Conservation (phyloP, 2,888 invertebrate genomes). For the Fragum whitleyi region DNA sequence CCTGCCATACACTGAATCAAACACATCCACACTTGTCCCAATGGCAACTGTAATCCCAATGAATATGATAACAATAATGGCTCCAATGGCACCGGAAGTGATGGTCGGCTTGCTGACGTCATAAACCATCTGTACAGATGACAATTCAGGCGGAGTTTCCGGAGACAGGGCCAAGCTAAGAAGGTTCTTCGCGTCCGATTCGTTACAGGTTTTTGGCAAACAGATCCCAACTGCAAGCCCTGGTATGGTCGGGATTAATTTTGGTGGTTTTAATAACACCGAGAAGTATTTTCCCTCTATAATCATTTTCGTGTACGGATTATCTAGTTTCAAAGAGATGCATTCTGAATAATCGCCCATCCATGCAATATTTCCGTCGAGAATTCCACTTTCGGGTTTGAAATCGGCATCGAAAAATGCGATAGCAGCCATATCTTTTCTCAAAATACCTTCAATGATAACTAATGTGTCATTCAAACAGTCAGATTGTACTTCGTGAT, state of each 20-base stretch:
- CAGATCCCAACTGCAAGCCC: constrained; percentile 39
- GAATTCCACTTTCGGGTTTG: constrained; percentile 42
- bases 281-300: constrained; percentile 49
- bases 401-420: constrained; percentile 42
- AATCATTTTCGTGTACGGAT: constrained; percentile 14
- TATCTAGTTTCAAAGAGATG: constrained; percentile 16
- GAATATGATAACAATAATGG: not conserved
- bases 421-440: constrained; percentile 16
- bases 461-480: constrained; percentile 51
- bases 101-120: not conserved
- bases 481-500: not conserved
- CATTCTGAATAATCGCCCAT: constrained; percentile 51
- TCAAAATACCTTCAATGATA: constrained; percentile 22
- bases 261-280: not conserved
- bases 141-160: not conserved
- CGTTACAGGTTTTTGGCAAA: constrained; percentile 48
- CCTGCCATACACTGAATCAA: not conserved
- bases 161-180: not conserved
- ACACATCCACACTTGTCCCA: not conserved
- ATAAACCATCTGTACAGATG: not conserved
- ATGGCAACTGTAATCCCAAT: constrained; percentile 5
- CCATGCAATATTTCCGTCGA: constrained; percentile 41
- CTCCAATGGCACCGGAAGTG: not conserved
- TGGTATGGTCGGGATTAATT: not conserved
- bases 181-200: constrained; percentile 22